phyloP scores from a whole-genome alignment of 64 coral and sea anemone species.

The Dendronephthya gigantea region DNA sequence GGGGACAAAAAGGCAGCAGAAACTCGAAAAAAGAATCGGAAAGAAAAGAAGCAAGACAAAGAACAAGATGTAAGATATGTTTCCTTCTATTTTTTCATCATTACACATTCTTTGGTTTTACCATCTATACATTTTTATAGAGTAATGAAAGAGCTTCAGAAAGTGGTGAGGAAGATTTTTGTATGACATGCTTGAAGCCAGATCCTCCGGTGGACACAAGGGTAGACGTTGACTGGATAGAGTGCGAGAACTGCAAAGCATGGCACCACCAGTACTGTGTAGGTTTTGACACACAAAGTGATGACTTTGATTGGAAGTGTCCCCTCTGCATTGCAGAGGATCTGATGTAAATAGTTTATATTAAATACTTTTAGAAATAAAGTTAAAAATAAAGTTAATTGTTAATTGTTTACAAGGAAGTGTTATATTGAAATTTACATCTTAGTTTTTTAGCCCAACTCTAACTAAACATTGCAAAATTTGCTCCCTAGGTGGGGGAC shows the following conservation, averaged over 20 bases:
- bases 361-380: not conserved
- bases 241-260: conserved; percentile 44
- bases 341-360: not conserved
- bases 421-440: not conserved
- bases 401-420: not conserved
- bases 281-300: conserved; percentile 24
- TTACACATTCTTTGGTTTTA: not conserved
- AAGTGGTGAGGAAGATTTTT: not conserved
- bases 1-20: conserved; percentile 37
- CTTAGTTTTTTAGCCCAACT: not conserved
- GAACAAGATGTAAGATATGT: not conserved
- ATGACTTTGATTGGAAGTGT: conserved; percentile 41
- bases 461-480: conserved; percentile 6
- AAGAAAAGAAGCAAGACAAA: conserved; percentile 22
- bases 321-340: conserved; percentile 35
- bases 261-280: conserved; percentile 54
- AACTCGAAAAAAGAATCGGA: conserved; percentile 23
- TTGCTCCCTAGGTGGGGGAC: not conserved
- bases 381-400: not conserved
- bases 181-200: conserved; percentile 32
- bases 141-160: conserved; percentile 13
- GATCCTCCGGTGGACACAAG: not conserved
- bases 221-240: conserved; percentile 28
- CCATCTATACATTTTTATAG: not conserved
- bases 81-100: not conserved